phyloP scores from a whole-genome alignment of 2,888 invertebrate genomes.

The Drosophila nigritarsus region DNA sequence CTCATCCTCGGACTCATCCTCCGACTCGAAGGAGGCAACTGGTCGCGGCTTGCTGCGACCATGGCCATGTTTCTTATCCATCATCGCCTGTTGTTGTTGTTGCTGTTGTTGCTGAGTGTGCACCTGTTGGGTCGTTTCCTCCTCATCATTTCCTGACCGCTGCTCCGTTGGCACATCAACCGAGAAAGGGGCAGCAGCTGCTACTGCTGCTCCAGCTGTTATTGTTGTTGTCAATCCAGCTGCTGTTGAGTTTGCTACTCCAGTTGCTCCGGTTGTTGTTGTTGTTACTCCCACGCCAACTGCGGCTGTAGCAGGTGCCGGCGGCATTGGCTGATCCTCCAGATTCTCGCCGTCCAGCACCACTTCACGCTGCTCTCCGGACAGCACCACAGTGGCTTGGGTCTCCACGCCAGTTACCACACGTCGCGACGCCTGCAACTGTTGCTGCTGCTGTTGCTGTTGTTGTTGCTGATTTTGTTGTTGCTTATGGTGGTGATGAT shows the following conservation, averaged over 20 bases:
- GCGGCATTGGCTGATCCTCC: conserved; percentile 78
- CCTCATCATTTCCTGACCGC: conserved; percentile 16
- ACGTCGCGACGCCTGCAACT: conserved; percentile 18
- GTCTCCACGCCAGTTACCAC: conserved; percentile 85
- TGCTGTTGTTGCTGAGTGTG: conserved; percentile 17
- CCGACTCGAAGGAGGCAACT: conserved; percentile 75
- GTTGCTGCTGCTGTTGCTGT: conserved; percentile 62
- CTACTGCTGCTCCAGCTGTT: conserved; percentile 26
- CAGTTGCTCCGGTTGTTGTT: conserved; percentile 7
- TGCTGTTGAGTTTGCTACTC: neutral
- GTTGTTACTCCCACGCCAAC: conserved; percentile 20
- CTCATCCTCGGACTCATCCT: conserved; percentile 78
- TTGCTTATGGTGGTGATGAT: conserved; percentile 38
- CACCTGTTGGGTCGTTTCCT: conserved; percentile 13
- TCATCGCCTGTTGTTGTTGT: conserved; percentile 47
- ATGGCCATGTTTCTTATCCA: conserved; percentile 36
- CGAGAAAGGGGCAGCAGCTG: conserved; percentile 3
- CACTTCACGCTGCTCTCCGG: conserved; percentile 86
- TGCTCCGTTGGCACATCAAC: neutral
- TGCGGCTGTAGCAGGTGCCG: conserved; percentile 11
- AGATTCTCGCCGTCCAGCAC: conserved; percentile 88
- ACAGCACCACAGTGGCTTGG: conserved; percentile 59
- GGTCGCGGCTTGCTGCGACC: conserved; percentile 39
- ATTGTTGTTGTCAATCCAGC: conserved; percentile 9
- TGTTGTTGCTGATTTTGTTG: conserved; percentile 28